Evolutionary conservation across 2,797 vertebrate species (phyloP).

Genomic region (Pogonophryne albipinna): DNA sequence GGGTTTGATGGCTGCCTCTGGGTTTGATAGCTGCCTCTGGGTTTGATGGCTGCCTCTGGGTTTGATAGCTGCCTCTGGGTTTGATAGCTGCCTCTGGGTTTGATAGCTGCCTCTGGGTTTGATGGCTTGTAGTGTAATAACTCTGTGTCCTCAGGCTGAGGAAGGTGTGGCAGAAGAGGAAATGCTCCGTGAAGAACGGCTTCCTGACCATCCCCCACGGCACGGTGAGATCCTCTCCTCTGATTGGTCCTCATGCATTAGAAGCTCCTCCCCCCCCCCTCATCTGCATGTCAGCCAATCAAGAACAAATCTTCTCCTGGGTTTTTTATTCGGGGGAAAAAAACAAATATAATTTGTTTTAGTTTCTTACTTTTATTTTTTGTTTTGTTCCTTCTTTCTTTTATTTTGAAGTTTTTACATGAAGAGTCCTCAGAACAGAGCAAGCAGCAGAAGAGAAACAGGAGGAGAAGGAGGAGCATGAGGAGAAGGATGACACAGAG

Average conservation of each 20-base stretch:
- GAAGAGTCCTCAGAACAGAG: constrained; percentile 71
- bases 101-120: too few relatives aligned
- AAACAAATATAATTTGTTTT: constrained; percentile 6
- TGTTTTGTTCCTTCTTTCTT: constrained; percentile 48
- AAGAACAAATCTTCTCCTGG: constrained; percentile 4
- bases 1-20: too few relatives aligned
- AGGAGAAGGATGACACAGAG: constrained; percentile 67
- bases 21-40: too few relatives aligned
- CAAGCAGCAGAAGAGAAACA: constrained; percentile 54
- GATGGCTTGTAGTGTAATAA: too few relatives aligned
- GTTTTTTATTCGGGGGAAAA: not conserved
- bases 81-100: too few relatives aligned
- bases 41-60: too few relatives aligned
- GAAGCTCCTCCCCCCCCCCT: constrained; percentile 36
- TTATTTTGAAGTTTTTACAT: constrained; percentile 69
- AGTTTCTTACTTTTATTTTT: constrained; percentile 28
- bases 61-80: too few relatives aligned
- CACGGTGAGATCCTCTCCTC: constrained; percentile 86
- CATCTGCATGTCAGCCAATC: constrained; percentile 38
- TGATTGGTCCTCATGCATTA: constrained; percentile 45
- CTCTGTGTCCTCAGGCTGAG: constrained; percentile 85
- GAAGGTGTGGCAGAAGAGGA: constrained; percentile 99
- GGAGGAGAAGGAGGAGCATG: constrained; percentile 68
- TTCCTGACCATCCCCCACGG: constrained; percentile 96
- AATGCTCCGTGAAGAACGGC: constrained; percentile 94